Percentiles rank a stretch among this genome's conserved stretches.
Evolutionary conservation across 2,797 vertebrate species (phyloP).

Genomic region (Notolabrus celidotus): DNA sequence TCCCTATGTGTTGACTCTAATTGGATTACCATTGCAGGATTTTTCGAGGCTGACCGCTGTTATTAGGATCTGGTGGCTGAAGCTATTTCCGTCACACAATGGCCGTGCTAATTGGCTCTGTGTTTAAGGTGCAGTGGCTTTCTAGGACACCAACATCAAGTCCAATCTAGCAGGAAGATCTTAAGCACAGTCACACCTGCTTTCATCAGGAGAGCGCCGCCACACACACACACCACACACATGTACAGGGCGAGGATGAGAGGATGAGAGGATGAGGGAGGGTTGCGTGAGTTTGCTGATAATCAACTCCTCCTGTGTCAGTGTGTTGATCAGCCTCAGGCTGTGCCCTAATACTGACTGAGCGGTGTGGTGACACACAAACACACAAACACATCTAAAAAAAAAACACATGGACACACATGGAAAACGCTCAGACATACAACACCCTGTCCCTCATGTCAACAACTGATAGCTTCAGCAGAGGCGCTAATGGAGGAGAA

Average conservation of each 20-base stretch:
- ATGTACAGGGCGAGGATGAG: not conserved
- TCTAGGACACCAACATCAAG: slow-evolving; percentile 32
- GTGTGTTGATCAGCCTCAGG: slow-evolving; percentile 49
- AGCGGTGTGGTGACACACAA: slow-evolving; percentile 37
- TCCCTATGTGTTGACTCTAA: slow-evolving; percentile 66
- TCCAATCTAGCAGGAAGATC: slow-evolving; percentile 25
- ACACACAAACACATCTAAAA: not conserved
- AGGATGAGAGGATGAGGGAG: slow-evolving; percentile 14
- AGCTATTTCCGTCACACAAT: slow-evolving; percentile 57
- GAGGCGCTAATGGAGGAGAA: slow-evolving; percentile 23
- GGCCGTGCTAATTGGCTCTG: slow-evolving; percentile 48
- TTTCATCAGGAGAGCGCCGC: not conserved
- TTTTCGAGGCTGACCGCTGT: slow-evolving; percentile 50
- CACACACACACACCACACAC: not conserved
- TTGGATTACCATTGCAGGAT: slow-evolving; percentile 72
- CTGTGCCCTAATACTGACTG: slow-evolving; percentile 27
- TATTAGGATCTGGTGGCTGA: slow-evolving; percentile 46
- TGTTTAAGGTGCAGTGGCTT: slow-evolving; percentile 46
- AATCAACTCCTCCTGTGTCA: slow-evolving; percentile 18
- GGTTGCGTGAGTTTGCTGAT: slow-evolving; percentile 23
- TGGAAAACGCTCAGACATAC: slow-evolving; percentile 1
- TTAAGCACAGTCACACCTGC: slow-evolving; percentile 21
- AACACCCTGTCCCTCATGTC: not conserved
- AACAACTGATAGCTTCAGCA: slow-evolving; percentile 22
- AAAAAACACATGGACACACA: not conserved